Percentiles rank a stretch among this genome's conserved stretches.
These are phyloP conservation scores for Microhierax caerulescens DNA, from an alignment of 2,797 vertebrate genomes.

Conservation along the genomic window DNA sequence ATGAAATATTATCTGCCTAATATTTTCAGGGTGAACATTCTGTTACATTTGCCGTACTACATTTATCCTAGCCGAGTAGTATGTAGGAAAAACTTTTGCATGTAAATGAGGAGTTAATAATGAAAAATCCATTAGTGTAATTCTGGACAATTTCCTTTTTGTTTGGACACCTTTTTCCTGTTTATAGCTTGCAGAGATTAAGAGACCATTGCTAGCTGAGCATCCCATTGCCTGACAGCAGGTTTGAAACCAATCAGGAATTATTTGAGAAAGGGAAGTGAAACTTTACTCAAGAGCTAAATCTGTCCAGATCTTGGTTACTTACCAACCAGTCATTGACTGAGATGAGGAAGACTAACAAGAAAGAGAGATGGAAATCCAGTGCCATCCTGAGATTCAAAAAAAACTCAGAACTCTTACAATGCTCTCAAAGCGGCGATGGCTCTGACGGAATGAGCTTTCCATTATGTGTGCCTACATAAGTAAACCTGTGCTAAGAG, in stretches of 20 bases:
- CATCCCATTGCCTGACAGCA: background rate
- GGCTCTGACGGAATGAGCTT: background rate
- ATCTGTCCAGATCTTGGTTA: background rate
- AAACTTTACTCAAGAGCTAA: background rate
- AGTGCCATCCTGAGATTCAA: background rate
- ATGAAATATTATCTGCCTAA: background rate
- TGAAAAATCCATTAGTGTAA: background rate
- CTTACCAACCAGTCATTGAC: background rate
- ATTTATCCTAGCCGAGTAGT: background rate
- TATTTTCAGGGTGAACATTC: background rate
- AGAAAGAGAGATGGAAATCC: background rate
- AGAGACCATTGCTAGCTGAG: background rate
- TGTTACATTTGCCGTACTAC: background rate
- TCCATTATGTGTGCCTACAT: background rate
- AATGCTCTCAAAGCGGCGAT: background rate
- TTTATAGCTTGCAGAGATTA: background rate
- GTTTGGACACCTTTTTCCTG: background rate
- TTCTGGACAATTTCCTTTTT: background rate
- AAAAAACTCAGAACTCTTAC: background rate
- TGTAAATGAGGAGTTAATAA: background rate
- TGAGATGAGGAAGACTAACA: background rate
- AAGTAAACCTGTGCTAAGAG: background rate
- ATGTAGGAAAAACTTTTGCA: background rate
- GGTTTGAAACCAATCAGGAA: background rate
- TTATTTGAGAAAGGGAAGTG: background rate